phyloP scores from a whole-genome alignment of 2,888 invertebrate species.

The Eudasyphora cyanicolor region DNA sequence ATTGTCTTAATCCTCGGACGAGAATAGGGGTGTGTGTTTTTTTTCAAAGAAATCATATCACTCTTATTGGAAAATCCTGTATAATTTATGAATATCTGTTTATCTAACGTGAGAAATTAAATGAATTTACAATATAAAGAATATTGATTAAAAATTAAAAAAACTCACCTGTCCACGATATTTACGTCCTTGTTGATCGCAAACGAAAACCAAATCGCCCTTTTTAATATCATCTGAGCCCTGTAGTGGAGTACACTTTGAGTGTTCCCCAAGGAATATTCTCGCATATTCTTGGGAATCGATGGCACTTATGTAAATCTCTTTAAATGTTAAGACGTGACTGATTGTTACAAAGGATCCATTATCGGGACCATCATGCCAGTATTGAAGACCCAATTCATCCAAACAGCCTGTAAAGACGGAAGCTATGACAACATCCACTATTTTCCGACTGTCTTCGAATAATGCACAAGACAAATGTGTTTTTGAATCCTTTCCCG shows the following conservation, averaged over 20 bases:
- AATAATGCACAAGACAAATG: slow-evolving; percentile 53
- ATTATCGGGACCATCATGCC: slow-evolving; percentile 64
- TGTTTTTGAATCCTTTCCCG: slow-evolving; percentile 27
- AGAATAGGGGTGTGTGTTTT: no score
- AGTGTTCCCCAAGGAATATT: slow-evolving; percentile 63
- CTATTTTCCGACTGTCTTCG: slow-evolving; percentile 56
- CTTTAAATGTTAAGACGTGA: slow-evolving; percentile 62
- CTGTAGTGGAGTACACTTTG: slow-evolving; percentile 54
- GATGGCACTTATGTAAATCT: slow-evolving; percentile 66
- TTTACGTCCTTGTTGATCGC: background rate
- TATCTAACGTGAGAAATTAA: no score
- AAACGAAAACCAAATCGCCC: slow-evolving; percentile 61
- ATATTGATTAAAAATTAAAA: background rate
- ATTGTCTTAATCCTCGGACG: no score
- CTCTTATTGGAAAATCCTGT: no score
- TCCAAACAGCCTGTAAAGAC: slow-evolving; percentile 63
- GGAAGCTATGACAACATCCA: slow-evolving; percentile 62
- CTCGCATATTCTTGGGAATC: slow-evolving; percentile 59
- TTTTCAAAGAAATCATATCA: no score
- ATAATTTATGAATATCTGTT: no score
- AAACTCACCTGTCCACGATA: slow-evolving; percentile 50
- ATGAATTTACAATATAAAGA: background rate
- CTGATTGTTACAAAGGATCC: slow-evolving; percentile 64
- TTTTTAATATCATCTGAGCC: slow-evolving; percentile 37
- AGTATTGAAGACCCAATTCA: slow-evolving; percentile 63